Evolutionary conservation across 1,140 invertebrate species (phyloP).

Genomic region (Cydia splendana): DNA sequence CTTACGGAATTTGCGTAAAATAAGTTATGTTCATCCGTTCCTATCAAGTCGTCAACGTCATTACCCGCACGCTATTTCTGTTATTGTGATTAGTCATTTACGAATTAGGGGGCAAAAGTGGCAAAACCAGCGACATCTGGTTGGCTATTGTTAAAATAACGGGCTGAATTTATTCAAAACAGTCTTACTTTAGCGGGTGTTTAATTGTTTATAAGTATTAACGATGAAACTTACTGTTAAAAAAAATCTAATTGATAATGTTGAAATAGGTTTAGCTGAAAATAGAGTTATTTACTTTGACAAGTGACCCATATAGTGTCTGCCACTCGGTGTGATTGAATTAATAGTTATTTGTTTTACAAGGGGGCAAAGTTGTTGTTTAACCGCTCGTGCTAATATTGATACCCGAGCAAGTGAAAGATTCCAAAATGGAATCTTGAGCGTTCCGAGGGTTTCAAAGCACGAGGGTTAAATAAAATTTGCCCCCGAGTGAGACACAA

Average conservation of each 20-base stretch:
- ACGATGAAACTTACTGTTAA: not conserved
- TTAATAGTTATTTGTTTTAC: too few relatives aligned
- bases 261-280: not conserved
- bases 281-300: too few relatives aligned
- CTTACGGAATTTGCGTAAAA: not conserved
- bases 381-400: too few relatives aligned
- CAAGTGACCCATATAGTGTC: too few relatives aligned
- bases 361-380: too few relatives aligned
- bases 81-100: constrained; percentile 2
- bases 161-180: not conserved
- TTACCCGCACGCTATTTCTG: not conserved
- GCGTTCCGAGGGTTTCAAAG: too few relatives aligned
- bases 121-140: constrained; percentile 5
- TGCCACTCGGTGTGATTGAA: too few relatives aligned
- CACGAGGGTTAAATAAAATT: too few relatives aligned
- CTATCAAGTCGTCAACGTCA: not conserved
- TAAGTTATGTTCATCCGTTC: not conserved
- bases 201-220: too few relatives aligned
- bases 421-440: too few relatives aligned
- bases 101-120: not conserved
- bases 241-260: not conserved
- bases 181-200: not conserved
- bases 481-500: too few relatives aligned
- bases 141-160: not conserved
- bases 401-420: too few relatives aligned